These are phyloP conservation scores for Knipowitschia caucasica DNA, from an alignment of 2,797 vertebrate species.

Conservation along the genomic window DNA sequence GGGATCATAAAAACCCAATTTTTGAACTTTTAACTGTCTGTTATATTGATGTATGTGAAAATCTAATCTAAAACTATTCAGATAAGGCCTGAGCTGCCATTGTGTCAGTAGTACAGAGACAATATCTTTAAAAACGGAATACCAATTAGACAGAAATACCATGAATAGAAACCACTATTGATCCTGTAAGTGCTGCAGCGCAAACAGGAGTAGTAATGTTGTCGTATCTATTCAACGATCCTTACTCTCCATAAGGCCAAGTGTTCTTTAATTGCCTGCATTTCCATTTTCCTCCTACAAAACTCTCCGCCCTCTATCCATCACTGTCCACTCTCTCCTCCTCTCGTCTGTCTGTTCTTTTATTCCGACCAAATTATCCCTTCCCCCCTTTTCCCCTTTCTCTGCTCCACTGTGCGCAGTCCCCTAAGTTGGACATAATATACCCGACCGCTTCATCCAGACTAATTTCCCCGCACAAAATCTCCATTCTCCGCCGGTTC, in stretches of 20 bases:
- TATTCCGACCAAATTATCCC: constrained; percentile 50
- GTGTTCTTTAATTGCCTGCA: constrained; percentile 40
- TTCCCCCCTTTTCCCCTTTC: constrained; percentile 27
- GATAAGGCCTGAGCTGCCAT: not conserved
- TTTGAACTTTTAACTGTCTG: too few species aligned
- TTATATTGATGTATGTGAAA: too few species aligned
- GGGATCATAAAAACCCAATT: too few species aligned
- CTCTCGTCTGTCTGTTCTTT: constrained; percentile 61
- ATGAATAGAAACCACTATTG: not conserved
- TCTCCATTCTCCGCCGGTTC: constrained; percentile 59
- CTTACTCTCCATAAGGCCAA: constrained; percentile 15
- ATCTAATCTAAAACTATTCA: too few species aligned
- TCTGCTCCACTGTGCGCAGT: constrained; percentile 39
- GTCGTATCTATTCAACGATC: not conserved
- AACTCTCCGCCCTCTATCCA: constrained; percentile 64
- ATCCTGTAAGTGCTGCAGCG: not conserved
- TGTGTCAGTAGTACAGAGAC: too few species aligned
- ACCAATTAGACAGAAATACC: not conserved
- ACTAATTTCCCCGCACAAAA: constrained; percentile 73
- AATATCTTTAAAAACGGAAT: not conserved
- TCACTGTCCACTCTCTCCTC: constrained; percentile 71
- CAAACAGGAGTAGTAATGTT: not conserved
- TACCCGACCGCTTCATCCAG: constrained; percentile 73
- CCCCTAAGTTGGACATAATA: constrained; percentile 75
- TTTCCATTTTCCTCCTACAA: constrained; percentile 48